A percentile compares a stretch with the other conserved stretches of the same genome.
phyloP scores from a whole-genome alignment of 2,888 invertebrate genomes.

The Alcis repandata region DNA sequence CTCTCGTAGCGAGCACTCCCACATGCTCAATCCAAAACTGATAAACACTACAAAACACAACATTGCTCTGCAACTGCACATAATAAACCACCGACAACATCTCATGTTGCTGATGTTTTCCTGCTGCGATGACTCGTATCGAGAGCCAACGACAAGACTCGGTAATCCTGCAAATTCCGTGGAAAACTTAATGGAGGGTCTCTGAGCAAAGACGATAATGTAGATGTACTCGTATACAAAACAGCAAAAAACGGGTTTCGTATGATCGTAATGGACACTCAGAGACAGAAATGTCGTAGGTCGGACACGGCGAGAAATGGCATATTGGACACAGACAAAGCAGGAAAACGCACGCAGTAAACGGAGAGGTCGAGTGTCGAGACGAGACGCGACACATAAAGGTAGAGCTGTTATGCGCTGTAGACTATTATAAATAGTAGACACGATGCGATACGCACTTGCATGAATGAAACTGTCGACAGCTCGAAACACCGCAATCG shows the following conservation, averaged over 20 bases:
- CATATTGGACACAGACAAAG: constrained; percentile 53
- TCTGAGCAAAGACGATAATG: constrained; percentile 37
- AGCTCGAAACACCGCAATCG: constrained; percentile 30
- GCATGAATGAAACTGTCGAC: constrained; percentile 63
- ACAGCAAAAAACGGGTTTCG: constrained; percentile 51
- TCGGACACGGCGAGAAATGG: constrained; percentile 50
- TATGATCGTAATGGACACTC: constrained; percentile 49
- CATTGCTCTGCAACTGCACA: constrained; percentile 78
- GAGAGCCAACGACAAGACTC: constrained; percentile 27
- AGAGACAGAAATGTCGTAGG: constrained; percentile 51
- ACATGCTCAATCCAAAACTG: constrained; percentile 66
- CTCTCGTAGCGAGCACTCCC: constrained; percentile 53
- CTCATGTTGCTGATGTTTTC: constrained; percentile 52
- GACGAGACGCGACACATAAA: constrained; percentile 52
- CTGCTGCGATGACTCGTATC: constrained; percentile 53
- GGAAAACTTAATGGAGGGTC: constrained; percentile 33
- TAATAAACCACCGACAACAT: constrained; percentile 38
- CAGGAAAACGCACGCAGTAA: constrained; percentile 59
- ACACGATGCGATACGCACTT: constrained; percentile 62
- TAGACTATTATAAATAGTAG: constrained; percentile 62
- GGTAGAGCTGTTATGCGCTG: constrained; percentile 40
- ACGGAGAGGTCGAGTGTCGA: constrained; percentile 57
- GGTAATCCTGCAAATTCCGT: constrained; percentile 29
- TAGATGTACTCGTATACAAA: constrained; percentile 30
- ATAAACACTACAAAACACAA: constrained; percentile 82